phyloP scores from a whole-genome alignment of 2,113 vertebrate genomes.

The Potamarius usumacintae region DNA sequence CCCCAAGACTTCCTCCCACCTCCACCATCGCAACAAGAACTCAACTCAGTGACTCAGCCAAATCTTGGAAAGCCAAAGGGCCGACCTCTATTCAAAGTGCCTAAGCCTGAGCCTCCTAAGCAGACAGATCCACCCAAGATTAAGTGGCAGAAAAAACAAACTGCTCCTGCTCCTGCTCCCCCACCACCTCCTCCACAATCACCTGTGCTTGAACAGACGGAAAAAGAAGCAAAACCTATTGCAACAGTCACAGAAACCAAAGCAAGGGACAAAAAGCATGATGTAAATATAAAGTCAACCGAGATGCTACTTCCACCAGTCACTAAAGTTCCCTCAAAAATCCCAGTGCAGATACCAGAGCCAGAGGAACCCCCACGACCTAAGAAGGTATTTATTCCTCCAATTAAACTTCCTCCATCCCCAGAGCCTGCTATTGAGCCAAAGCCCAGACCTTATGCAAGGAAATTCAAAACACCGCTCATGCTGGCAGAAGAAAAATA shows the following conservation, averaged over 20 bases:
- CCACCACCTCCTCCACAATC: constrained; percentile 57
- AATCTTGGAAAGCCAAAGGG: constrained; percentile 55
- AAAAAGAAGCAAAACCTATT: constrained; percentile 37
- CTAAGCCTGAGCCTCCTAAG: constrained; percentile 71
- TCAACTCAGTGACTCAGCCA: constrained; percentile 65
- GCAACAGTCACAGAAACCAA: constrained; percentile 55
- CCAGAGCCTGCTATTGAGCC: constrained; percentile 60
- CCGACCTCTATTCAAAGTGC: constrained; percentile 71
- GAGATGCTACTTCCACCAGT: constrained; percentile 38
- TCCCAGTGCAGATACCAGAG: constrained; percentile 45
- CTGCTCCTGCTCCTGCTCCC: constrained; percentile 50
- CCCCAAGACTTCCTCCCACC: constrained; percentile 71
- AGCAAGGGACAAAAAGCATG: constrained; percentile 53
- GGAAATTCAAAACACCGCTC: constrained; percentile 91
- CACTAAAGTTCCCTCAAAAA: constrained; percentile 53
- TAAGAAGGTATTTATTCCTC: constrained; percentile 68
- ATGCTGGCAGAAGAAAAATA: constrained; percentile 91
- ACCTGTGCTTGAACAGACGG: constrained; percentile 30
- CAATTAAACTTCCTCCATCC: constrained; percentile 75
- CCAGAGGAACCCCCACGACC: constrained; percentile 59
- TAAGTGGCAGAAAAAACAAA: constrained; percentile 72
- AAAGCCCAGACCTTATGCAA: constrained; percentile 72
- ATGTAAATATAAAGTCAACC: constrained; percentile 45
- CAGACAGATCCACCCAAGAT: constrained; percentile 62
- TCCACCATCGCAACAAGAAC: constrained; percentile 72